Percentiles rank a stretch among this genome's conserved stretches.
Evolutionary conservation across 2,113 vertebrate genomes (phyloP).

Genomic region (Cromileptes altivelis): DNA sequence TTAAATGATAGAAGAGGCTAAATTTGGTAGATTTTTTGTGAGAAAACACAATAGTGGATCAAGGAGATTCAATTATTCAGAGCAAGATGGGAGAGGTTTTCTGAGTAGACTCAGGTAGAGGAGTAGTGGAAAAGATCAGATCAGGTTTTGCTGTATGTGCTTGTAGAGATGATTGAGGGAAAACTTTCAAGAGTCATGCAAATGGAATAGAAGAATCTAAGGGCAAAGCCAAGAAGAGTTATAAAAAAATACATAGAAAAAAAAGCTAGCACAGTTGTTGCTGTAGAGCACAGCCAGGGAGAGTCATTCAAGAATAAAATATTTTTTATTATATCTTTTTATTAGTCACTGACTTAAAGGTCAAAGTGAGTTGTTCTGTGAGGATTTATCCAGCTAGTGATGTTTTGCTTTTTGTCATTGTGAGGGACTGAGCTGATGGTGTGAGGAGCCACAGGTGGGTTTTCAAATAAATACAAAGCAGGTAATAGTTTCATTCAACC

Average conservation of each 20-base stretch:
- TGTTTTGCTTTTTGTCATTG: neutral
- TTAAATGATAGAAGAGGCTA: neutral
- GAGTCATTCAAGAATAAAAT: neutral
- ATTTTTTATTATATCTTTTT: slow-evolving; percentile 1
- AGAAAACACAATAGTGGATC: neutral
- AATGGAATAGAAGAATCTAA: slow-evolving; percentile 1
- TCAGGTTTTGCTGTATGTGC: neutral
- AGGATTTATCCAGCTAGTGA: neutral
- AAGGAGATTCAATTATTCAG: neutral
- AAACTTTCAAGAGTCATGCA: slow-evolving; percentile 1
- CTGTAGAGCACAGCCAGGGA: slow-evolving; percentile 11
- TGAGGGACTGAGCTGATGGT: too few relatives aligned
- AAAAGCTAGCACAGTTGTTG: slow-evolving; percentile 17
- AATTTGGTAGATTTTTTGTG: neutral
- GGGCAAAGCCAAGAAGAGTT: neutral
- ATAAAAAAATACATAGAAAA: slow-evolving; percentile 38
- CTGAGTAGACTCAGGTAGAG: too few relatives aligned
- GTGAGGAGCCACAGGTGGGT: too few relatives aligned
- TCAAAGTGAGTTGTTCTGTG: neutral
- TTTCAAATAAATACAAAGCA: too few relatives aligned
- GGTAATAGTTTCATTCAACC: too few relatives aligned
- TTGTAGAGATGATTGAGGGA: neutral
- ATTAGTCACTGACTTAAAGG: neutral
- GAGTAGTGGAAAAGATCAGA: neutral
- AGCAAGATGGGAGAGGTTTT: neutral